phyloP scores from a whole-genome alignment of 1,140 invertebrate genomes.

The Bombus affinis region DNA sequence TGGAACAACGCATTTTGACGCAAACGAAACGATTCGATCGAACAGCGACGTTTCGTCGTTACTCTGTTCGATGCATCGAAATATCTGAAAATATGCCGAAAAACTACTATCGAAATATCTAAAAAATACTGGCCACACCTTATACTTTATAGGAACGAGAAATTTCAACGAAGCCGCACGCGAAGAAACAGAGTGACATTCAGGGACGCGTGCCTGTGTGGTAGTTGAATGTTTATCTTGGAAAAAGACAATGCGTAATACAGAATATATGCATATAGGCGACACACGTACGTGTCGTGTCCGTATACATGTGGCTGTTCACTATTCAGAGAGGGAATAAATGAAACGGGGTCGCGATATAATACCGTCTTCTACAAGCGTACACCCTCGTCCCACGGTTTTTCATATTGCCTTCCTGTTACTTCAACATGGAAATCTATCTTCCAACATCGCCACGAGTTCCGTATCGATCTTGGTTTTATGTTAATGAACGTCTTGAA shows the following conservation, averaged over 20 bases:
- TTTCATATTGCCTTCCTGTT: conserved; percentile 59
- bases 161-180: background rate
- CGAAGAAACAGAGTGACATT: background rate
- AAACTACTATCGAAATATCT: accelerated
- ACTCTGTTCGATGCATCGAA: too few relatives aligned
- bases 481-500: conserved; percentile 41
- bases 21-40: too few relatives aligned
- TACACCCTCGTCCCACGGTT: conserved; percentile 29
- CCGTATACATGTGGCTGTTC: conserved; percentile 15
- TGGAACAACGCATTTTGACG: too few relatives aligned
- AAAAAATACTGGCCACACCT: too few relatives aligned
- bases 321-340: conserved; percentile 67
- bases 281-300: background rate
- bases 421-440: conserved; percentile 46
- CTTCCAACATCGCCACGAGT: background rate
- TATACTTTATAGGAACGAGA: background rate
- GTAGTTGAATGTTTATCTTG: conserved; percentile 33
- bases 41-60: too few relatives aligned
- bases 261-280: background rate
- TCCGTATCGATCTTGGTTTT: conserved; percentile 18
- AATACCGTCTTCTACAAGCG: conserved; percentile 52
- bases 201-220: background rate
- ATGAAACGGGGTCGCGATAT: conserved; percentile 65
- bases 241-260: conserved; percentile 54
- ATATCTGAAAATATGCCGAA: too few relatives aligned